Base-by-base conservation (phyloP, 2,113 vertebrate species). In the Engystomops pustulosus region DNA sequence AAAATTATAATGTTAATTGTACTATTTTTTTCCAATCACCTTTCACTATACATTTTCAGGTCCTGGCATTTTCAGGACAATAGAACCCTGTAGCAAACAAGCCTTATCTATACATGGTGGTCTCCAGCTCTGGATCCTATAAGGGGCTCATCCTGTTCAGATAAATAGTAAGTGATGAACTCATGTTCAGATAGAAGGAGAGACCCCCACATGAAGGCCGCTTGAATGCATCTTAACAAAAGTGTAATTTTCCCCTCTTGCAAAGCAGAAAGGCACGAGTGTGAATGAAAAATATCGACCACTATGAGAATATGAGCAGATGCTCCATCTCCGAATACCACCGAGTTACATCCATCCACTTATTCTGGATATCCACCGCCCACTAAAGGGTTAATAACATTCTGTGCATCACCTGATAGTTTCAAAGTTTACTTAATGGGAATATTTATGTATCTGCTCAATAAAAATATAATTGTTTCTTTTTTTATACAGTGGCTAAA, bases 241-340 rank as follows among this genome's bases (percentile, higher is more conserved):
- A 87, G 90, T 88, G 51, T 77, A 79, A 81, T 69, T 85, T 81
- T 70, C 72, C 81, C 87, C 87, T 85, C 89, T 87, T 82, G 62
- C 85, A 71, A 90, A 88, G 87, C 90, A 89, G 85, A 87, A 86
- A 89, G 91, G 88, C 92, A 85, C 86, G 85, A 90, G 91, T 87
- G 74, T 84, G 89, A 89, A 90, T 90, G 88, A 89, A 85, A 87
- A 89, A 90, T 93, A 95, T 95, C 92, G 94, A 95, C 92, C 93
- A 88, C 88, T 62, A 92, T 93, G 92, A 93, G 93, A 93, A 94
- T 90, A 90, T 88, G 92, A 87, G 80, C 93, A 93, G 93, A 94
- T 93, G 93, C 90, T 91, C 86, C 88, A 87, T 88, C 85, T 88
- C 86, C 87, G 87, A 89, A 72, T 60, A 62, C 45, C 47, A 51